A percentile compares a stretch with the other conserved stretches of the same genome.
These are phyloP conservation scores for Pogonomyrmex californicus DNA, from an alignment of 1,140 invertebrate species.

Conservation along the genomic window DNA sequence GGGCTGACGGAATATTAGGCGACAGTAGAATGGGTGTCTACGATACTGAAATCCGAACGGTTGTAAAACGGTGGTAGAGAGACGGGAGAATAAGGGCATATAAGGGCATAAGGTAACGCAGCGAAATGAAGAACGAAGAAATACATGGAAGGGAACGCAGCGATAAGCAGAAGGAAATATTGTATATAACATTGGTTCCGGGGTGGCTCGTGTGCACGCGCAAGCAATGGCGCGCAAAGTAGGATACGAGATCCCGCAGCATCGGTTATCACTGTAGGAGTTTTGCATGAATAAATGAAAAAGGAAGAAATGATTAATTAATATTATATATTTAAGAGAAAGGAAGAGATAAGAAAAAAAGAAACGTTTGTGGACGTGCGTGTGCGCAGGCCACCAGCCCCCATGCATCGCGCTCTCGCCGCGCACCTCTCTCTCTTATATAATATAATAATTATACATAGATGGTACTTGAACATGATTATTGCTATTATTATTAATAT, in stretches of 20 bases:
- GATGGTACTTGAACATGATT: conserved; percentile 85
- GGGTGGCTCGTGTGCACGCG: conserved; percentile 85
- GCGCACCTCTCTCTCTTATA: conserved; percentile 83
- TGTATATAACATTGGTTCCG: conserved; percentile 86
- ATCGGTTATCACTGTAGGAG: conserved; percentile 85
- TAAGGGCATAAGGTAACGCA: conserved; percentile 57
- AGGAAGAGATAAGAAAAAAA: conserved; percentile 71
- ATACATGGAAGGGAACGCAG: conserved; percentile 41
- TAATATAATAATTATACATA: conserved; percentile 87
- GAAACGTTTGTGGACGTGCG: conserved; percentile 80
- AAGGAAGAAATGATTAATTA: conserved; percentile 80
- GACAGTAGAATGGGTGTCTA: conserved; percentile 34
- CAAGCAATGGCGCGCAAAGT: conserved; percentile 82
- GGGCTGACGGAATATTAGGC: conserved; percentile 66
- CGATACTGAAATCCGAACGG: conserved; percentile 44
- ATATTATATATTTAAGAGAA: conserved; percentile 82
- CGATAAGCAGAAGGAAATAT: conserved; percentile 76
- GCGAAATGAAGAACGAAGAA: conserved; percentile 16
- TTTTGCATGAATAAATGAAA: conserved; percentile 83
- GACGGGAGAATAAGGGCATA: conserved; percentile 37
- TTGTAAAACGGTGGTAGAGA: conserved; percentile 54
- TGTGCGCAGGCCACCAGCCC: conserved; percentile 81
- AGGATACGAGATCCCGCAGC: conserved; percentile 82
- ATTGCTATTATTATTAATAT: conserved; percentile 81
- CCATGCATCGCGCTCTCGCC: conserved; percentile 78